Percentiles rank a stretch among this genome's conserved stretches.
Conservation (phyloP, 2,888 invertebrate species). For the Trichopria drosophilae region DNA sequence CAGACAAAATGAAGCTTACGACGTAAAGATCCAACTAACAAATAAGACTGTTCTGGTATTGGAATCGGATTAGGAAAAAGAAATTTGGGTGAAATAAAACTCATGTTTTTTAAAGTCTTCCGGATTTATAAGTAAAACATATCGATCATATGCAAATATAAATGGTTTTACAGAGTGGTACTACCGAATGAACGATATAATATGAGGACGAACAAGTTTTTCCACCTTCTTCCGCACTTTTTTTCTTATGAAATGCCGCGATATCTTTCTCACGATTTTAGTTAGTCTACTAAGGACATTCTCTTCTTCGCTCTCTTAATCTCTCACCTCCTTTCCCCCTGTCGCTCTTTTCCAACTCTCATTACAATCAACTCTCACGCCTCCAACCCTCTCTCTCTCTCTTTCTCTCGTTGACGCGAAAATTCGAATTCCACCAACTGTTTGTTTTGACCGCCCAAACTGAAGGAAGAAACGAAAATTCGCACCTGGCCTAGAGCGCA, state of each 20-base stretch:
- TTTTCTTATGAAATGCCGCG: too few relatives aligned
- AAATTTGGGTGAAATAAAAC: too few relatives aligned
- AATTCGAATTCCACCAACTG: constrained; percentile 33
- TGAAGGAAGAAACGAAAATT: constrained; percentile 32
- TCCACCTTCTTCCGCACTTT: constrained; percentile 31
- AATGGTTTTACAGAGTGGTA: constrained; percentile 54
- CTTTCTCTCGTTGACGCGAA: constrained; percentile 22
- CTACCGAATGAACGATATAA: constrained; percentile 53
- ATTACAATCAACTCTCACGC: too few relatives aligned
- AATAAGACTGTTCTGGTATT: too few relatives aligned
- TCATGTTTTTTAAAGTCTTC: constrained; percentile 5
- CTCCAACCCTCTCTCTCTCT: constrained; percentile 17
- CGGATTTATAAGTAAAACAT: constrained; percentile 52
- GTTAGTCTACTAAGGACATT: too few relatives aligned
- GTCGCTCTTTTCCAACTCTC: too few relatives aligned
- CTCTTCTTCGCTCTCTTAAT: constrained; percentile 26
- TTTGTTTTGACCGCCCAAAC: constrained; percentile 35
- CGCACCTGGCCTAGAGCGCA: too few relatives aligned
- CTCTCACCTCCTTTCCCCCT: neutral
- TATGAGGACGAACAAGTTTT: constrained; percentile 47
- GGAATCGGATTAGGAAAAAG: too few relatives aligned
- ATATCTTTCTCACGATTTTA: too few relatives aligned
- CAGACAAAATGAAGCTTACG: too few relatives aligned
- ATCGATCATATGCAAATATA: constrained; percentile 57
- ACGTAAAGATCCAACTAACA: too few relatives aligned